Evolutionary conservation across 2,888 invertebrate species (phyloP), one percentile per base, ranked within the genome.

Genomic region (Dicroscelio sp.): DNA sequence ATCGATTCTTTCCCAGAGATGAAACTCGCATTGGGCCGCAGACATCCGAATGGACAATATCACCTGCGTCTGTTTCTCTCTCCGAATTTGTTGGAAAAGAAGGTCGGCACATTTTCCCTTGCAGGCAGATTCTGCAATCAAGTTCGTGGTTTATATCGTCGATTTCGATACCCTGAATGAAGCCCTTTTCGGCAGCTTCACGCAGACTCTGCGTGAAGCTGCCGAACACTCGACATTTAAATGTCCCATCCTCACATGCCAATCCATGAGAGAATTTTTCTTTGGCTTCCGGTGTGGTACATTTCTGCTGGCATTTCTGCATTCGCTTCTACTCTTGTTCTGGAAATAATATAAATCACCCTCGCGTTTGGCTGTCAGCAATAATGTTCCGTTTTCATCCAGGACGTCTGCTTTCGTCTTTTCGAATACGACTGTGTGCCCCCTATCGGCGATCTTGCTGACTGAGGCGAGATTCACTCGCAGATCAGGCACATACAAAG

Each of bases 351-450:
- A 55, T 3, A 73, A 20, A 5, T 31, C 73, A n/a, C n/a, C 27
- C 2, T 55, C 65, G 0, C 91, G 79, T 10, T 84, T 27, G 5
- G 90, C 89, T 1, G 60, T 60, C 14, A 92, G 14, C 60, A 75
- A 27, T n/a, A 20, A 85, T 73, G 12, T 80, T 69, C 14, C 82
- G 1, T 27, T 27, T 12, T 12, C 14, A 27, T 52, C n/a, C 10
- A 52, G 52, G 6, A 52, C 20, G n/a, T 52, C 83, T 10, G 71
- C 63, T 14, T 38, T 27, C 4, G 60, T 60, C 27, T 65, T 86
- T 20, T 69, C 43, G 43, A 92, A 92, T 0, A 80, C 55, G 14
- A 92, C 76, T 3, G 75, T 80, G 30, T 90, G 82, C 12, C 90
- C 90, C 33, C 76, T 84, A 55, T 87, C 84, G 0, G 79, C 35